Conservation (phyloP, 2,888 invertebrate species). For the Microchrysa polita region DNA sequence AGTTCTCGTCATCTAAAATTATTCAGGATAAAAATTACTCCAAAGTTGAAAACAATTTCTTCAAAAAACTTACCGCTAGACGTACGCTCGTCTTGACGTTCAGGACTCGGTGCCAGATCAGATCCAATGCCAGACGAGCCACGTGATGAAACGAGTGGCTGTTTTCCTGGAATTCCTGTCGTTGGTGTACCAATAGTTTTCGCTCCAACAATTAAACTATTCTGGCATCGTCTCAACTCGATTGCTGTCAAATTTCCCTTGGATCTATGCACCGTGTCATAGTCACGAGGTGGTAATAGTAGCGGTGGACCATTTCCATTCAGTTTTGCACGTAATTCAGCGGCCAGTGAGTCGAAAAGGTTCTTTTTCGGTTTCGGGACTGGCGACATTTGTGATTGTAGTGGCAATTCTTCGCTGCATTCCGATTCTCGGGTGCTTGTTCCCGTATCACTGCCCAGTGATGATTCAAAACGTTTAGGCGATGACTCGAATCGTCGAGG, state of each 20-base stretch:
- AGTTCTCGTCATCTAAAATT: slow-evolving; percentile 61
- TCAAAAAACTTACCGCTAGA: slow-evolving; percentile 61
- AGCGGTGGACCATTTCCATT: slow-evolving; percentile 75
- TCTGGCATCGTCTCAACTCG: slow-evolving; percentile 68
- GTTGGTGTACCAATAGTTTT: slow-evolving; percentile 57
- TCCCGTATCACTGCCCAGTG: slow-evolving; percentile 78
- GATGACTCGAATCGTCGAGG: slow-evolving; percentile 59
- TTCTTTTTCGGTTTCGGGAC: slow-evolving; percentile 71
- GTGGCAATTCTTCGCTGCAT: slow-evolving; percentile 72
- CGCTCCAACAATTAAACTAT: slow-evolving; percentile 62
- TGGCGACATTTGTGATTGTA: slow-evolving; percentile 60
- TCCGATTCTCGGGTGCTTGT: slow-evolving; percentile 76
- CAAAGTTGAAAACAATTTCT: background rate
- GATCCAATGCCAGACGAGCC: slow-evolving; percentile 91
- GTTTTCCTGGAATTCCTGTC: slow-evolving; percentile 57
- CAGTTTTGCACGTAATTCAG: slow-evolving; percentile 85
- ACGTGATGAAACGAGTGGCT: slow-evolving; percentile 71
- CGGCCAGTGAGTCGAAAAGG: slow-evolving; percentile 90
- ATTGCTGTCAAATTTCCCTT: slow-evolving; percentile 80
- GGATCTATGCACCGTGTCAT: slow-evolving; percentile 85
- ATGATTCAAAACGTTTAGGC: slow-evolving; percentile 72
- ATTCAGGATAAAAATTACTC: background rate
- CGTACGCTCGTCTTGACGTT: slow-evolving; percentile 66
- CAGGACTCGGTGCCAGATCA: slow-evolving; percentile 86
- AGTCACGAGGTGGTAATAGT: slow-evolving; percentile 90